Evolutionary conservation across 2,888 invertebrate species (phyloP).

Genomic region (Agriotes lineatus): DNA sequence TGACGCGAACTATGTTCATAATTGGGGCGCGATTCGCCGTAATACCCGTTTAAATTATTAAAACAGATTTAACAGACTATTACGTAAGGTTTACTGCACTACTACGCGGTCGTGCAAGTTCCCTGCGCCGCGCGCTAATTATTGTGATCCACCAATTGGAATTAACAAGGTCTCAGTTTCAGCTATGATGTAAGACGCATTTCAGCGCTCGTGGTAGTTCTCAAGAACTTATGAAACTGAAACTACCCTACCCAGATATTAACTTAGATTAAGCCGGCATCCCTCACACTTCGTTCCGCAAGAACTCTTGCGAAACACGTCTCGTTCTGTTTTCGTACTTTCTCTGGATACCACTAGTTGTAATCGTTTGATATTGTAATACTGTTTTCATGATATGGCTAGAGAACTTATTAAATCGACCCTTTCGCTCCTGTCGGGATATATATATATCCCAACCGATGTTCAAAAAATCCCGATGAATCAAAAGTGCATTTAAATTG

Average conservation of each 20-base stretch:
- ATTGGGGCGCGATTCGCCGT: slow-evolving; percentile 6
- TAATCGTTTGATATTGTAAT: too few species aligned
- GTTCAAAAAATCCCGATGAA: too few species aligned
- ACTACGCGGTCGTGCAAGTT: slow-evolving; percentile 13
- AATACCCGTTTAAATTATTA: slow-evolving; percentile 14
- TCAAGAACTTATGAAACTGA: not conserved
- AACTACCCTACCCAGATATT: not conserved
- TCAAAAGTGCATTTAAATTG: too few species aligned
- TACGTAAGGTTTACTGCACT: slow-evolving; percentile 13
- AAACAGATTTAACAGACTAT: slow-evolving; percentile 14
- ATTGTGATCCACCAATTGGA: slow-evolving; percentile 4
- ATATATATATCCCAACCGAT: too few species aligned
- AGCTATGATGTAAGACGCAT: slow-evolving; percentile 1
- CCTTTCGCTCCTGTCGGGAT: too few species aligned
- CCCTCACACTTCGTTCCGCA: not conserved
- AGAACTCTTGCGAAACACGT: too few species aligned
- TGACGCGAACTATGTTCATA: slow-evolving; percentile 4
- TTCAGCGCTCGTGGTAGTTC: not conserved
- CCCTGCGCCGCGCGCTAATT: slow-evolving; percentile 2
- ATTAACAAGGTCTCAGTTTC: slow-evolving; percentile 1
- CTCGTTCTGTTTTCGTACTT: too few species aligned
- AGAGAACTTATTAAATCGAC: too few species aligned
- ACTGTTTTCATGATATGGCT: too few species aligned
- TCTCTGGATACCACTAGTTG: too few species aligned
- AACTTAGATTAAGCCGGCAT: not conserved